Evolutionary conservation across 2,888 invertebrate genomes (phyloP), one percentile per base, ranked within the genome.

Genomic region (Pimpla rufipes): DNA sequence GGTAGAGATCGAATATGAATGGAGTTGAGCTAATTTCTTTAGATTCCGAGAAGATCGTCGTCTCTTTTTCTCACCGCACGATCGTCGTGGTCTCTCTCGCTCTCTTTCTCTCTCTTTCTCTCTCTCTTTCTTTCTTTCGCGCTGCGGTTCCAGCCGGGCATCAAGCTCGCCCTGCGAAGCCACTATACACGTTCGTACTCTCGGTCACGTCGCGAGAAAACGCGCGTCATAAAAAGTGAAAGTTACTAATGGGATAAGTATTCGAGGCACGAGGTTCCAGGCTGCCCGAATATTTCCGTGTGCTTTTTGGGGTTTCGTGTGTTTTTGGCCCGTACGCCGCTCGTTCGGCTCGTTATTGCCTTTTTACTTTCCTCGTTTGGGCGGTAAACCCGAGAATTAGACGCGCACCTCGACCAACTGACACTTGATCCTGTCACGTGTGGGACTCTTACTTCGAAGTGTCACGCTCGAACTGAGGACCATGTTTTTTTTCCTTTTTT

Each of bases 191-290:
- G 45, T 62, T 47, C 74, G 42, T 59, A 59, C 78, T 83, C 79
- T 76, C 70, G 76, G 64, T 76, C 81, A 78, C 78, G 75, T 81
- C 75, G 37, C 73, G 78, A 78, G 82, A 84, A 84, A 86, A 79
- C 85, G 84, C 82, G 79, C 85, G 85, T 83, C 85, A 85, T 86
- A 85, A 85, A 86, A 79, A 87, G 85, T 87, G 86, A 87, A 87
- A 87, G 86, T 87, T 79, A 81, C 85, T 84, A 86, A 86, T 87
- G 85, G 87, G 76, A 83, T 85, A 84, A 86, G 82, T 87, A 87
- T 87, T 87, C 85, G 74, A 79, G 74, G 81, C 87, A 86, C 87
- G 85, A 85, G 82, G 79, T 74, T 62, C 62, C 45, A 55, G 29
- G 77, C 62, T 74, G 77, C 74, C 77, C 80, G 74, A 83, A 80